Conservation (phyloP, 2,888 invertebrate genomes). For the Noctua pronuba region DNA sequence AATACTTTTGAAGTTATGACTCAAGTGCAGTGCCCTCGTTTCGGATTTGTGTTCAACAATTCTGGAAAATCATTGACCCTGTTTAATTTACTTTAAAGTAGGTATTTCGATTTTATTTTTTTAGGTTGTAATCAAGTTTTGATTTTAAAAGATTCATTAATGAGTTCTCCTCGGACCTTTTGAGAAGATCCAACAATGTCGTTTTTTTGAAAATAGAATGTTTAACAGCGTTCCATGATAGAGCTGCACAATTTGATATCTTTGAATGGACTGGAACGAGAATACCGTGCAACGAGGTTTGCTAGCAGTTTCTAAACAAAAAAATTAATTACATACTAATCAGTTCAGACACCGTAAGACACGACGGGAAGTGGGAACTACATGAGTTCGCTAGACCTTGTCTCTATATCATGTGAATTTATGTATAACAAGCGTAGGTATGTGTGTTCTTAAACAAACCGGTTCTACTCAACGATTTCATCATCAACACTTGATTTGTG, state of each 20-base stretch:
- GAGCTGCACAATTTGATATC: neutral
- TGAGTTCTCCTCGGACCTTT: neutral
- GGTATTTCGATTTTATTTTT: slow-evolving; percentile 12
- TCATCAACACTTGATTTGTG: slow-evolving; percentile 28
- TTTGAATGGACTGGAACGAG: neutral
- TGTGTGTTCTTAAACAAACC: slow-evolving; percentile 29
- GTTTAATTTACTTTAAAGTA: slow-evolving; percentile 49
- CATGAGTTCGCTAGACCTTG: slow-evolving; percentile 44
- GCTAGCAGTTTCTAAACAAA: slow-evolving; percentile 33
- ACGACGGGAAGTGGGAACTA: slow-evolving; percentile 36
- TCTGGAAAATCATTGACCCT: slow-evolving; percentile 69
- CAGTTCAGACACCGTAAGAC: slow-evolving; percentile 50
- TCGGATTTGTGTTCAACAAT: slow-evolving; percentile 67
- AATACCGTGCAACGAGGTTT: neutral
- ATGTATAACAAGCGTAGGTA: slow-evolving; percentile 11
- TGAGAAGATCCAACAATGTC: neutral
- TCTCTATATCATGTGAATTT: slow-evolving; percentile 33
- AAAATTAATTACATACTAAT: slow-evolving; percentile 32
- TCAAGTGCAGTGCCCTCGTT: slow-evolving; percentile 81
- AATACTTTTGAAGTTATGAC: slow-evolving; percentile 59
- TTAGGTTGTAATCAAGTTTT: neutral
- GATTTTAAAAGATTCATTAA: neutral
- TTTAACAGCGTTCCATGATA: neutral
- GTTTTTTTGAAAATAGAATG: neutral
- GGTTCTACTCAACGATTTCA: slow-evolving; percentile 41